Base-by-base conservation (phyloP, 2,888 invertebrate species). In the Autographa pulchrina region DNA sequence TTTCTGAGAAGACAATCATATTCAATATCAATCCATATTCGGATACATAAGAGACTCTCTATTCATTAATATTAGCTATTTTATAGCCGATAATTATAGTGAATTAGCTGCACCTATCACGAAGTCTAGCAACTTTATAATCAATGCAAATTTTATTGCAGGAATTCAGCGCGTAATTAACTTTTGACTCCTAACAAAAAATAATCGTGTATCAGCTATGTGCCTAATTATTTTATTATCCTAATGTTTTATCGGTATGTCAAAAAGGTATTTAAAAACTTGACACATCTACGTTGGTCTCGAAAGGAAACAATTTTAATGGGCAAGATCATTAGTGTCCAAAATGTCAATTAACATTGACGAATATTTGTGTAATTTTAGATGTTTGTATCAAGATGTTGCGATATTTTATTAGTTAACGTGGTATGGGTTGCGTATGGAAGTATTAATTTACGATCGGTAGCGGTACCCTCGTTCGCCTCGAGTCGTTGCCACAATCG, bases 231-330 rank as follows among this genome's bases (percentile, higher is more conserved):
- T 54, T 56, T 18, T 64, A 59, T 64, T 61, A 64, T 48, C 58
- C 41, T 72, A 78, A 62, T 62, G 25, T 41, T 18, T 61, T 61
- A 65, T 60, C n/a, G 48, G 38, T 64, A 61, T 62, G 61, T 14
- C 38, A 38, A 8, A 48, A 13, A 59, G 62, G 58, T 68, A 71
- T 75, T 63, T 69, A 31, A 64, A 61, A 68, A 38, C 48, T 75
- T 58, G 59, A 71, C 25, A 20, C 31, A 68, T 67, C 61, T 62
- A 63, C 65, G 9, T 58, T 65, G 58, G 67, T 77, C 81, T 79
- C 68, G 60, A 72, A 81, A 68, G 48, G 71, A 75, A 72, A 73
- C 68, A 74, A 73, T 74, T 73, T 79, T 75, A 84, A 83, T 77
- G 70, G 60, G 31, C 20, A 72, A 65, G 48, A 72, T 78, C 79